Evolutionary conservation across 2,113 vertebrate genomes (phyloP).

Genomic region (Otolemur garnettii): DNA sequence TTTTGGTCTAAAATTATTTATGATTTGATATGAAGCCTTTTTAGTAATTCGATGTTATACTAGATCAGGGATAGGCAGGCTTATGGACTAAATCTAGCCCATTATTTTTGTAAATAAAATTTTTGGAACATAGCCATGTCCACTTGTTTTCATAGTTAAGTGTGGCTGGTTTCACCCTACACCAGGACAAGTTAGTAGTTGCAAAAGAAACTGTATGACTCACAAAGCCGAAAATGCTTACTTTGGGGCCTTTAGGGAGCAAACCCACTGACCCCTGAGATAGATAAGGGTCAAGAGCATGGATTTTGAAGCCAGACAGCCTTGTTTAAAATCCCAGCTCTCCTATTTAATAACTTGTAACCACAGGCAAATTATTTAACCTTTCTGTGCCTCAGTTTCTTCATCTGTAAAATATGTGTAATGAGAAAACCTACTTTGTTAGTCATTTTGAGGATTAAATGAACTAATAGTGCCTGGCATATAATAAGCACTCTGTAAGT

Average conservation of each 20-base stretch:
- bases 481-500: not conserved
- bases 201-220: not conserved
- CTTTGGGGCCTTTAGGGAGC: not conserved
- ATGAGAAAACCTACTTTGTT: not conserved
- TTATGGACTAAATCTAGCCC: not conserved
- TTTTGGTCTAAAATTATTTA: slow-evolving; percentile 33
- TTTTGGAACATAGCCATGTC: not conserved
- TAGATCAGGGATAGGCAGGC: not conserved
- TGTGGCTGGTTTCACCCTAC: not conserved
- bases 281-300: not conserved
- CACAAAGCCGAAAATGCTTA: not conserved
- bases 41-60: slow-evolving; percentile 12
- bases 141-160: not conserved
- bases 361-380: not conserved
- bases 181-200: not conserved
- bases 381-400: not conserved
- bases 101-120: not conserved
- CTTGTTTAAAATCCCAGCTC: not conserved
- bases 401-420: not conserved
- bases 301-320: not conserved
- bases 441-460: not conserved
- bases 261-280: not conserved
- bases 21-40: slow-evolving; percentile 22
- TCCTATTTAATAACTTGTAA: not conserved
- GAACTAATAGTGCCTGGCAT: not conserved